Evolutionary conservation across 2,888 invertebrate species (phyloP).

Genomic region (Bombylius discolor): DNA sequence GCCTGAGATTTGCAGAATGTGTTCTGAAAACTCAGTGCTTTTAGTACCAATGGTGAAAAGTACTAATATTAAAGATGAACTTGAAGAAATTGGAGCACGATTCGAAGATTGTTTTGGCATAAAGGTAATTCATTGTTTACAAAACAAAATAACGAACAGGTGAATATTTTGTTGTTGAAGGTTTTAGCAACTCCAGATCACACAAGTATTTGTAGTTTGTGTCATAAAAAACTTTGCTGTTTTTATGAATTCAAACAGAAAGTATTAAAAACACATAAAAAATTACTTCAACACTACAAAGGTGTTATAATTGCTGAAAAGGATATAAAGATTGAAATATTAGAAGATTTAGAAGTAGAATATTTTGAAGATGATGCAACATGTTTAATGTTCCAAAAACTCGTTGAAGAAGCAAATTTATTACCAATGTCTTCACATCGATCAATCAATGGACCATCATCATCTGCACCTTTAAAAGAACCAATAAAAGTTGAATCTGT

Average conservation of each 20-base stretch:
- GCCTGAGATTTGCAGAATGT: constrained; percentile 1
- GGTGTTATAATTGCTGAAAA: too few species aligned
- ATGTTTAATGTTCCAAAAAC: too few species aligned
- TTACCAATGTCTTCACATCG: too few species aligned
- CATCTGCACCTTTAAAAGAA: too few species aligned
- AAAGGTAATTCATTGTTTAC: neutral
- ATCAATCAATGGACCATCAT: too few species aligned
- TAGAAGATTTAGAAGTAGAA: too few species aligned
- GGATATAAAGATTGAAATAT: too few species aligned
- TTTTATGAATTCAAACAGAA: neutral
- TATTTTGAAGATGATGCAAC: too few species aligned
- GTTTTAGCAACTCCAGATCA: neutral
- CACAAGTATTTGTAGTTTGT: neutral
- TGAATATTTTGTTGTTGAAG: neutral
- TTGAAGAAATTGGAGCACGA: neutral
- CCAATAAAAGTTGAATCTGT: too few species aligned
- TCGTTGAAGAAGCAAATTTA: too few species aligned
- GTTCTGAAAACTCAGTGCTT: neutral
- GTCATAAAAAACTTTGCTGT: neutral
- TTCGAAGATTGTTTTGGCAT: constrained; percentile 3
- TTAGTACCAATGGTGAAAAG: neutral
- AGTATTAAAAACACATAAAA: too few species aligned
- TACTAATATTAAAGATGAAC: neutral
- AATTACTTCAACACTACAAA: too few species aligned
- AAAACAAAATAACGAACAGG: neutral